A percentile compares a stretch with the other conserved stretches of the same genome.
phyloP scores from a whole-genome alignment of 2,113 vertebrate species.

The Chloropsis cyanopogon region DNA sequence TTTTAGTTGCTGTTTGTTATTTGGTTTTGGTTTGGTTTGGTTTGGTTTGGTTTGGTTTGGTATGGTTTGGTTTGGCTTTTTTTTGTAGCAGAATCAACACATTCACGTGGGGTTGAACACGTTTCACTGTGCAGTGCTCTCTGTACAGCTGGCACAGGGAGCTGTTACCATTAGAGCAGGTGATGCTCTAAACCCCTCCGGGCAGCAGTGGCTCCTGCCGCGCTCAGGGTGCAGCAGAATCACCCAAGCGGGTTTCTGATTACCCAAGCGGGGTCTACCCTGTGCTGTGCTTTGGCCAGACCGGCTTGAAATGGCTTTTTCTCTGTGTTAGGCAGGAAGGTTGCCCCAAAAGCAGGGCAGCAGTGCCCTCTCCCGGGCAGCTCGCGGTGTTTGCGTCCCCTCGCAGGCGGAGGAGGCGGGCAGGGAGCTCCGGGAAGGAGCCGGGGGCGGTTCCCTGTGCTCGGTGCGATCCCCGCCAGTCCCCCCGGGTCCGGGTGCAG shows the following conservation, averaged over 20 bases:
- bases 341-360: background rate
- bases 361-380: slow-evolving; percentile 44
- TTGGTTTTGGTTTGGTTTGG: too few relatives aligned
- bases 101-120: rapidly evolving
- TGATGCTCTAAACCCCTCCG: background rate
- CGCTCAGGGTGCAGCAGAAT: background rate
- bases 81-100: rapidly evolving
- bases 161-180: background rate
- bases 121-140: background rate
- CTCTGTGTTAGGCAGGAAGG: rapidly evolving
- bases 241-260: background rate
- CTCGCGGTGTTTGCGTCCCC: rapidly evolving
- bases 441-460: rapidly evolving
- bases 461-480: rapidly evolving
- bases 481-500: rapidly evolving
- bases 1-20: background rate
- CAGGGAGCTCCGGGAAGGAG: background rate
- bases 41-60: background rate
- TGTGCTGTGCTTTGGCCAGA: background rate
- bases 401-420: rapidly evolving
- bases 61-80: background rate
- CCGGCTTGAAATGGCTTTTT: background rate
- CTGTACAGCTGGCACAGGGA: background rate
- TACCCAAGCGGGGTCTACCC: rapidly evolving
- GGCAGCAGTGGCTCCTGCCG: rapidly evolving